These are phyloP conservation scores for Drosophila kuntzei DNA, from an alignment of 2,888 invertebrate species.

Conservation along the genomic window DNA sequence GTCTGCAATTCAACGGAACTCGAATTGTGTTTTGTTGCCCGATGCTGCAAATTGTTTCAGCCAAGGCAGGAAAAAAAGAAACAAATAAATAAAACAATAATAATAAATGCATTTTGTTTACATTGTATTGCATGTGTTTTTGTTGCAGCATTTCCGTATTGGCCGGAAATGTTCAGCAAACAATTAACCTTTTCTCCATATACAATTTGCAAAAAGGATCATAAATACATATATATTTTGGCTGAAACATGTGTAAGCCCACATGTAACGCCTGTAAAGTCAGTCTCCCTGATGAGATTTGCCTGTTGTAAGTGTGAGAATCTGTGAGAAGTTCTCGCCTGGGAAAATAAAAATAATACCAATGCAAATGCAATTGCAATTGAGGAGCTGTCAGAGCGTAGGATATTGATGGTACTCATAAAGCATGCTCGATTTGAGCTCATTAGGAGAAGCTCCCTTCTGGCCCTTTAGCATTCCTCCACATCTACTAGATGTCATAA, in stretches of 20 bases:
- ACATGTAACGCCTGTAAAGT: conserved; percentile 55
- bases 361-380: conserved; percentile 64
- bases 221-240: conserved; percentile 17
- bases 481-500: conserved; percentile 77
- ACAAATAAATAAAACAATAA: conserved; percentile 45
- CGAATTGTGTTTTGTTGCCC: conserved; percentile 57
- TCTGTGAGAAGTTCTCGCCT: conserved; percentile 62
- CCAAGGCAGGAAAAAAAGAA: conserved; percentile 22
- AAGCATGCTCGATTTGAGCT: conserved; percentile 74
- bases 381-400: conserved; percentile 80
- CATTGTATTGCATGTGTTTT: conserved; percentile 25
- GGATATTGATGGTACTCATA: conserved; percentile 76
- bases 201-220: conserved; percentile 54
- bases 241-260: conserved; percentile 72
- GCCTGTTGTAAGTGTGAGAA: conserved; percentile 61
- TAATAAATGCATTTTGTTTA: conserved; percentile 53
- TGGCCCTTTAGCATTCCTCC: not conserved
- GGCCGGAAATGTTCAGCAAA: conserved; percentile 50
- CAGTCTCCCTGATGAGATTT: conserved; percentile 15
- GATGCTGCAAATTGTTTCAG: conserved; percentile 58
- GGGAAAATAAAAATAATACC: conserved; percentile 36
- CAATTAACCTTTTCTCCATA: conserved; percentile 56
- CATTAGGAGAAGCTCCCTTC: conserved; percentile 53
- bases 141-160: conserved; percentile 57
- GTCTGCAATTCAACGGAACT: conserved; percentile 62